Conservation (phyloP, 1,140 invertebrate species). For the Ceratoteleas bidentatus region DNA sequence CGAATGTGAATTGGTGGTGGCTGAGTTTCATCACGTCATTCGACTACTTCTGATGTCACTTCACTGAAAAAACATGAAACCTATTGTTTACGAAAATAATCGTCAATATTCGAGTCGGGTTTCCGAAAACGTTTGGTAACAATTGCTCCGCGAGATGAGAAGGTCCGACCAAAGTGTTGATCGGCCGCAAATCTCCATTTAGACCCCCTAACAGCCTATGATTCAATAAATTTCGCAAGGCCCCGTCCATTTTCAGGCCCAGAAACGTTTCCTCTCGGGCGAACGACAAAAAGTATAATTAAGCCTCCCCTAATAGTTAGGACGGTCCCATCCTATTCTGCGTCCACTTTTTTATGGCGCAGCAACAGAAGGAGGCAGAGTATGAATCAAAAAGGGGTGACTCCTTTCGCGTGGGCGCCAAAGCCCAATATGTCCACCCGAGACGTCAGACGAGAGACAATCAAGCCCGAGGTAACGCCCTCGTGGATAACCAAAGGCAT, state of each 20-base stretch:
- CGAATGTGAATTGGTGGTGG: conserved; percentile 13
- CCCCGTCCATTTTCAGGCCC: neutral
- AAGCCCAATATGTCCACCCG: conserved; percentile 66
- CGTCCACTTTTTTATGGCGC: conserved; percentile 15
- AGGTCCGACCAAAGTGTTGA: too few relatives aligned
- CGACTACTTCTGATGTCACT: too few relatives aligned
- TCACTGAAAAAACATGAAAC: too few relatives aligned
- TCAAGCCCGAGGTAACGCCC: conserved; percentile 65
- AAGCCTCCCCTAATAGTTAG: conserved; percentile 20
- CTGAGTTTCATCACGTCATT: neutral
- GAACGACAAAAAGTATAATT: conserved; percentile 13
- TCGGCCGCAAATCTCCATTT: too few relatives aligned
- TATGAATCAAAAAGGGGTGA: conserved; percentile 64
- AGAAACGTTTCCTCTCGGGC: neutral
- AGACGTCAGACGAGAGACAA: conserved; percentile 63
- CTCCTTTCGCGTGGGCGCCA: conserved; percentile 56
- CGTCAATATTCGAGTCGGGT: too few relatives aligned
- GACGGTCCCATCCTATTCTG: conserved; percentile 13
- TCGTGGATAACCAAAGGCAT: conserved; percentile 60
- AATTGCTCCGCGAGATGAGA: too few relatives aligned
- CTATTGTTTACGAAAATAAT: too few relatives aligned
- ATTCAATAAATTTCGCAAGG: neutral
- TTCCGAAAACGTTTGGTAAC: too few relatives aligned
- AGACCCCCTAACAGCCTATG: neutral
- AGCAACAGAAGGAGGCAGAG: conserved; percentile 40